Evolutionary conservation across 2,888 invertebrate species (phyloP), one percentile per base, ranked within the genome.

Genomic region (Dyspetes luteomarginatus): DNA sequence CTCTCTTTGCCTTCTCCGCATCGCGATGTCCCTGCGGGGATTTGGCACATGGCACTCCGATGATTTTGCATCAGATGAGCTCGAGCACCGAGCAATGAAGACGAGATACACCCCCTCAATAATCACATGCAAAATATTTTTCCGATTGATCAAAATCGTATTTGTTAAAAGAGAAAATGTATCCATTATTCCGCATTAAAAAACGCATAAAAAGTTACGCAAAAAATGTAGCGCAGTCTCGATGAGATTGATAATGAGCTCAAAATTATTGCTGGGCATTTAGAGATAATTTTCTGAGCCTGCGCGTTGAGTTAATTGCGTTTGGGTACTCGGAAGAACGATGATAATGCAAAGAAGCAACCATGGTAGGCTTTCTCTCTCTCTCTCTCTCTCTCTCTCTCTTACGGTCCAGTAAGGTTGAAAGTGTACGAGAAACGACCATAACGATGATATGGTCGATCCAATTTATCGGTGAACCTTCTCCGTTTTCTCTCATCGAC

Each of bases 31-130:
- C 78, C 78, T 74, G 68, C 62, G 69, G 81, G 78, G 78, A 68
- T 81, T 81, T 81, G 78, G 81, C 73, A 81, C 73, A 81, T 62
- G 67, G 67, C 58, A 71, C 78, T 81, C 74, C 64, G 73, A 81
- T 81, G 81, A 81, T 78, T 81, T 81, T 64, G 69, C 73, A 69
- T 73, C 50, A 60, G 52, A 64, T 22, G 50, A 36, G 48, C 28
- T 55, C 60, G 67, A 64, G 72, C 26, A 75, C 68, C 50, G 55
- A 62, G 36, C 19, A 28, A 67, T 62, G 58, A 76, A 55, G 48
- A 24, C 7, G 50, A 45, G 9, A 58, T 3, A 36, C 36, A 36
- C 7, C 4, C 19, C 48, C 17, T n/a, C 17, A 48, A 50, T 50
- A 50, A 22, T 7, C 7, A 4, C 24, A 52, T 22, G 1, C 52